phyloP scores from a whole-genome alignment of 1,140 invertebrate genomes.

The Drosophila ogumai region DNA sequence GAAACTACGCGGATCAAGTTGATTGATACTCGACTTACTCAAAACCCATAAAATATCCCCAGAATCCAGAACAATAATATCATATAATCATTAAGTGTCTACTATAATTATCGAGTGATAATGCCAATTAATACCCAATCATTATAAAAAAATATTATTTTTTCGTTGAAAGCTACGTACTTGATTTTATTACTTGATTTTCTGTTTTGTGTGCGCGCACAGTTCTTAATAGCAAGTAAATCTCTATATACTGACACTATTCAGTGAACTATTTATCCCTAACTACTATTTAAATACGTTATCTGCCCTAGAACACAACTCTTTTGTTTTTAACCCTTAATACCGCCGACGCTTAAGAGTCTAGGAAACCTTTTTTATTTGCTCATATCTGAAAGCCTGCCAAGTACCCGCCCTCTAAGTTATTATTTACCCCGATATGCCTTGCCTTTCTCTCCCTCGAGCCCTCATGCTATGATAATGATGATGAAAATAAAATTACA shows the following conservation, averaged over 20 bases:
- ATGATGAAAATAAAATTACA: slow-evolving; percentile 51
- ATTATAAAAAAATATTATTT: slow-evolving; percentile 32
- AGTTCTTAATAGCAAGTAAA: slow-evolving; percentile 63
- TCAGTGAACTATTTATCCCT: slow-evolving; percentile 31
- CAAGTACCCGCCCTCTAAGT: slow-evolving; percentile 4
- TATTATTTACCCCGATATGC: slow-evolving; percentile 46
- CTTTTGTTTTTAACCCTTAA: slow-evolving; percentile 70
- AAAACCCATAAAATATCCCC: slow-evolving; percentile 62
- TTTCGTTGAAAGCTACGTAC: slow-evolving; percentile 45
- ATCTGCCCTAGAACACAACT: slow-evolving; percentile 57
- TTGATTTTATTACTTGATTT: slow-evolving; percentile 33
- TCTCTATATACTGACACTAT: slow-evolving; percentile 34
- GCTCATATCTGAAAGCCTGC: slow-evolving; percentile 31
- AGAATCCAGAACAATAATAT: slow-evolving; percentile 42
- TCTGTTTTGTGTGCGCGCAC: slow-evolving; percentile 60
- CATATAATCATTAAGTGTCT: slow-evolving; percentile 68
- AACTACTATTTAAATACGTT: slow-evolving; percentile 39
- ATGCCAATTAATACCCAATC: slow-evolving; percentile 66
- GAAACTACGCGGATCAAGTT: slow-evolving; percentile 28
- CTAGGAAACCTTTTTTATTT: slow-evolving; percentile 23
- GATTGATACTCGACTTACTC: slow-evolving; percentile 50
- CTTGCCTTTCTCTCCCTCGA: slow-evolving; percentile 26
- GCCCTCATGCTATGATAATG: slow-evolving; percentile 58
- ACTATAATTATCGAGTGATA: slow-evolving; percentile 67
- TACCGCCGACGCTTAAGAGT: slow-evolving; percentile 56